Conservation (phyloP, 2,113 vertebrate species). For the Rhynchopsitta pachyrhyncha region DNA sequence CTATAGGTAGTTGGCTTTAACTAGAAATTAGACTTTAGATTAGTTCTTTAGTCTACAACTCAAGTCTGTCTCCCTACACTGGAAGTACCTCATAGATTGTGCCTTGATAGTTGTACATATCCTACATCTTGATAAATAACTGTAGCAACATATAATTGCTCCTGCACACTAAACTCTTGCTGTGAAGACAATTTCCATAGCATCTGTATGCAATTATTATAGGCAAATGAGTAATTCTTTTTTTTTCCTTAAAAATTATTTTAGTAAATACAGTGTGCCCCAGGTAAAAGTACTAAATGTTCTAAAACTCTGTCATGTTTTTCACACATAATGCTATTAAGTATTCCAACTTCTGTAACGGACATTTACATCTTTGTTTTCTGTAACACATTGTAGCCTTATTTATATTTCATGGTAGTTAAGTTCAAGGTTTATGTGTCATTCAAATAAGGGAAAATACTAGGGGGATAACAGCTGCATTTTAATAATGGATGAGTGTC, state of each 20-base stretch:
- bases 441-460: not conserved
- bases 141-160: not conserved
- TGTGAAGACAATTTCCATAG: not conserved
- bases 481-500: slow-evolving; percentile 28
- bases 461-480: not conserved
- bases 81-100: not conserved
- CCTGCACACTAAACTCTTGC: not conserved
- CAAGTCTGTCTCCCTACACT: not conserved
- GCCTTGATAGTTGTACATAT: not conserved
- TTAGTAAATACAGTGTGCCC: not conserved
- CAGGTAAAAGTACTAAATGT: not conserved
- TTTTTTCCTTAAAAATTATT: not conserved
- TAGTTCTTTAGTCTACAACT: not conserved
- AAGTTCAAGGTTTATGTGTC: slow-evolving; percentile 27
- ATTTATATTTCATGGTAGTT: slow-evolving; percentile 32
- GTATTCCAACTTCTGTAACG: not conserved
- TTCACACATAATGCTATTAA: not conserved
- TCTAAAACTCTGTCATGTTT: not conserved
- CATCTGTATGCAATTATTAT: not conserved
- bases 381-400: not conserved
- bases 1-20: not conserved
- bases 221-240: not conserved
- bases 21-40: not conserved
- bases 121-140: not conserved
- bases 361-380: not conserved